A percentile compares a stretch with the other conserved stretches of the same genome.
Evolutionary conservation across 1,140 invertebrate genomes (phyloP).

Genomic region (Saccostrea glomerata): DNA sequence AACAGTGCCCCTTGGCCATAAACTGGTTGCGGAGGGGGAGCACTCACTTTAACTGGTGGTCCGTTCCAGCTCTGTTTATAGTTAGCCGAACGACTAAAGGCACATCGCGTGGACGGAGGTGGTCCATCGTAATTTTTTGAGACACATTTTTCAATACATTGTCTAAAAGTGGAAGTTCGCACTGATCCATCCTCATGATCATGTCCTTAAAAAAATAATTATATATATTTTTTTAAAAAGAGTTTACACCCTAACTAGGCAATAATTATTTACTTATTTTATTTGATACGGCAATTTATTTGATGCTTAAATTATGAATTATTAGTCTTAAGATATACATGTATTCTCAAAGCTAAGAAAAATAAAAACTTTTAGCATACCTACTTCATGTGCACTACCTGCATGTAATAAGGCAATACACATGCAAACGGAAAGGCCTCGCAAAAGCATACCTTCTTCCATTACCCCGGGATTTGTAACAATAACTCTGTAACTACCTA

Average conservation of each 20-base stretch:
- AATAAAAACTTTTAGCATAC: background rate
- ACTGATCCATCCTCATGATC: background rate
- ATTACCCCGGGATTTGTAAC: background rate
- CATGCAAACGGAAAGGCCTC: background rate
- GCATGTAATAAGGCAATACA: background rate
- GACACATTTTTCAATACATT: conserved; percentile 11
- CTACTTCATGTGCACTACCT: background rate
- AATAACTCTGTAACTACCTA: background rate
- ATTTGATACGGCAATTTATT: background rate
- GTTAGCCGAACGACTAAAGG: background rate
- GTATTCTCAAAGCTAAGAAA: background rate
- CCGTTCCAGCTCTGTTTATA: background rate
- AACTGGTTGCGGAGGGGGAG: background rate
- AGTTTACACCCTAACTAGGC: too few relatives aligned
- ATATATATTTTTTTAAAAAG: background rate
- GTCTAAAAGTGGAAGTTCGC: background rate
- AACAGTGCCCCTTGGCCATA: background rate
- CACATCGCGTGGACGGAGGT: background rate
- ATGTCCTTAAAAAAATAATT: background rate
- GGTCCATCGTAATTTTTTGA: background rate
- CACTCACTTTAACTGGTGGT: background rate
- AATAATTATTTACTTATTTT: background rate
- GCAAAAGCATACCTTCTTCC: background rate
- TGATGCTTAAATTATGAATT: background rate
- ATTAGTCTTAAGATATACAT: background rate